Base-by-base conservation (phyloP, 2,113 vertebrate genomes). In the Saccopteryx bilineata region DNA sequence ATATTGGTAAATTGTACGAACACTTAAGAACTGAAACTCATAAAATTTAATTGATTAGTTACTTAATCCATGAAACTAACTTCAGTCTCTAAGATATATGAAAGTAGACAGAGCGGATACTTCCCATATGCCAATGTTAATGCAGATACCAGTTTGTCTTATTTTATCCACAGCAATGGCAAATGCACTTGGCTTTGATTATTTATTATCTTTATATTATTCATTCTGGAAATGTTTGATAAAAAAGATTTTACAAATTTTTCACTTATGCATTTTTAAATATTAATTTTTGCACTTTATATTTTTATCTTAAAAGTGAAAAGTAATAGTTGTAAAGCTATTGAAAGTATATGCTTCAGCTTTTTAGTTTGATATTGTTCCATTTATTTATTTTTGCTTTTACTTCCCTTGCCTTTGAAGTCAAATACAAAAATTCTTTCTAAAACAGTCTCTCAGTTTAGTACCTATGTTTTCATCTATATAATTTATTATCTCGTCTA, bases 241-340 rank as follows among this genome's bases (percentile, higher is more conserved):
- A 61, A 56, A 90, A 61, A 46, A 2, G 4, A 0, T 2, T 76
- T 95, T 71, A 46, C 9, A 82, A 60, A 12, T 50, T 83, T 78
- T 54, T 91, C 2, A 52, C 24, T 76, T 31, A 76, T 6, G 5
- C 2, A 78, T 1, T 81, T 96, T 89, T 69, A 89, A n/a, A 68
- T 82, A n/a, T 54, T 71, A 86, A 66, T 54, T 1, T 78, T 46
- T 92, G 31, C 5, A 82, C 15, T 76, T 92, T 56, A 46, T 66
- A 33, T 87, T 90, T 91, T 87, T 5, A 68, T 93, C 5, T 72
- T 83, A 83, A 85, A 89, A 3, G 17, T 74, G 72, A 88, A 11
- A 31, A 74, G 28, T 81, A 76, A 75, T 52, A n/a, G 19, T 15
- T 81, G 13, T n/a, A 87, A 76, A 86, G 24, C n/a, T 46, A 78